Evolutionary conservation across 2,113 vertebrate genomes (phyloP).

Genomic region (Strigops habroptila): DNA sequence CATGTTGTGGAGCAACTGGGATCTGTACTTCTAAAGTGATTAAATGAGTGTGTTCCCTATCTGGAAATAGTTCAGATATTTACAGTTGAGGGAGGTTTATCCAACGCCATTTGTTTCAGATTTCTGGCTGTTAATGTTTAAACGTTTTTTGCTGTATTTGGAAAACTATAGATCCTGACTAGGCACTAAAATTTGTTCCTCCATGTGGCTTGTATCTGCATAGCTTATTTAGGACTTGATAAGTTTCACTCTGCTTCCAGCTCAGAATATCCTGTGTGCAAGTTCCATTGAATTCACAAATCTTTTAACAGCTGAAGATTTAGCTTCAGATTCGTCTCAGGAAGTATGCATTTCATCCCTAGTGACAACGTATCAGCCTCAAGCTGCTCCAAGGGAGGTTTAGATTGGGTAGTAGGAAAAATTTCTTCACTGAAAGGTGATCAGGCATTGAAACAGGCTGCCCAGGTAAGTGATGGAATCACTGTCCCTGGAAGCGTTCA

Average conservation of each 20-base stretch:
- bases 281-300: background rate
- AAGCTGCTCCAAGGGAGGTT: background rate
- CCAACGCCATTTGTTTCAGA: slow-evolving; percentile 4
- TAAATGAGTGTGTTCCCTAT: background rate
- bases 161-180: background rate
- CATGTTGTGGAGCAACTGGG: background rate
- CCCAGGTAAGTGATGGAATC: background rate
- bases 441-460: background rate
- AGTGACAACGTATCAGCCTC: background rate
- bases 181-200: background rate
- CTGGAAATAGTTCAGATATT: slow-evolving; percentile 11
- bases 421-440: background rate
- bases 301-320: background rate
- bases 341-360: background rate
- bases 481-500: background rate
- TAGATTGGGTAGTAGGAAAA: background rate
- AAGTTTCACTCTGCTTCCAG: background rate
- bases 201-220: background rate
- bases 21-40: background rate
- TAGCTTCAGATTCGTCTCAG: background rate
- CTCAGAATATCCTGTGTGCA: background rate
- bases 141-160: background rate
- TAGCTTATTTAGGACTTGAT: background rate
- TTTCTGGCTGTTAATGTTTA: background rate
- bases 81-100: background rate